Evolutionary conservation across 2,797 vertebrate species (phyloP).

Genomic region (Lagodon rhomboides): DNA sequence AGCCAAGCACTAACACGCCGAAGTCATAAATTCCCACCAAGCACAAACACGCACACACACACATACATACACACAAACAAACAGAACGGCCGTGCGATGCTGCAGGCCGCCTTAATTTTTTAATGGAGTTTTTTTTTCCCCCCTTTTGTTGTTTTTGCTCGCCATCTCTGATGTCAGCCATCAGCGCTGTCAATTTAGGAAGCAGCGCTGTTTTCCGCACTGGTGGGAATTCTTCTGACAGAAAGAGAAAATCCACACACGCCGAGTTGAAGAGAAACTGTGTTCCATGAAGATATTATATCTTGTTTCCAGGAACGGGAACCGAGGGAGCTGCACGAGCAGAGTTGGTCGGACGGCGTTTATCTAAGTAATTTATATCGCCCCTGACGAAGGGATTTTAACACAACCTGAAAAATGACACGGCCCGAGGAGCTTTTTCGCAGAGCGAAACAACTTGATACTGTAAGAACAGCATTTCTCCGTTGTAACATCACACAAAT

Average conservation of each 20-base stretch:
- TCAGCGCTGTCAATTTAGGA: conserved; percentile 64
- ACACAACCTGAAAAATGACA: conserved; percentile 72
- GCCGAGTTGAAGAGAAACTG: conserved; percentile 36
- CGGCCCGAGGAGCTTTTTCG: conserved; percentile 61
- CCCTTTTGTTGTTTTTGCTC: conserved; percentile 43
- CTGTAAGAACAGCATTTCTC: conserved; percentile 47
- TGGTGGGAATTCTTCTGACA: conserved; percentile 54
- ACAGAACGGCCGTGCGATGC: conserved; percentile 29
- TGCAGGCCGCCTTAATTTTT: conserved; percentile 65
- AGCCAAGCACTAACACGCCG: conserved; percentile 59
- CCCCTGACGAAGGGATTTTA: conserved; percentile 70
- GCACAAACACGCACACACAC: conserved; percentile 31
- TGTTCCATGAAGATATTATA: conserved; percentile 48
- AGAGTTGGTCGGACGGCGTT: conserved; percentile 62
- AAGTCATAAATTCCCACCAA: conserved; percentile 62
- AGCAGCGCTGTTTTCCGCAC: conserved; percentile 39
- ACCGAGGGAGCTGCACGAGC: conserved; percentile 44
- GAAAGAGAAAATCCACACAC: conserved; percentile 38
- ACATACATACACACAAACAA: conserved; percentile 42
- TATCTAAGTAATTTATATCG: conserved; percentile 72
- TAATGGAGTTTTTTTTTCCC: conserved; percentile 37
- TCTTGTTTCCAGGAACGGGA: conserved; percentile 53
- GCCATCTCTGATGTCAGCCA: conserved; percentile 52
- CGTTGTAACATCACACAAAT: conserved; percentile 21
- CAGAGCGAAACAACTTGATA: conserved; percentile 57